Base-by-base conservation (phyloP, 2,113 vertebrate species). In the Carettochelys insculpta region DNA sequence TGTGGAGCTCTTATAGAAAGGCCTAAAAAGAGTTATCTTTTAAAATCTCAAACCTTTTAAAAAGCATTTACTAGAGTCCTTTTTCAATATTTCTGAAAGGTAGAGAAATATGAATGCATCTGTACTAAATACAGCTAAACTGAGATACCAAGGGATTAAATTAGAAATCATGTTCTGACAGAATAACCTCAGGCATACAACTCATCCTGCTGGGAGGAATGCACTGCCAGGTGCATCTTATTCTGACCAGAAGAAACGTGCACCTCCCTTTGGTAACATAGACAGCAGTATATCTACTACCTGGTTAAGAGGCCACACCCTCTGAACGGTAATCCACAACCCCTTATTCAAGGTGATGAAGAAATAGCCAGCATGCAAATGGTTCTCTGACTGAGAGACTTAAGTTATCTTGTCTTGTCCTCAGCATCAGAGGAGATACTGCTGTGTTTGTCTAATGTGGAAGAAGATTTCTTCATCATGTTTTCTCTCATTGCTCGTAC, bases 81-180 rank as follows among this genome's bases (percentile, higher is more conserved):
- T 47, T 79, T 54, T 82, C 14, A 20, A 2, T 83, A 61, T 76
- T 93, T 77, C 68, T 80, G 79, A 82, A 76, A 87, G 51, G 53
- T 22, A 79, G 90, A 61, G 47, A 91, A 90, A 89, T 68, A 79
- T 78, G 48, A 27, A 80, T 77, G 71, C n/a, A 48, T 2, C 0
- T 11, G 20, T 56, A 56, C 41, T 80, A 85, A 88, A 82, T 82
- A 85, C 77, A 58, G 80, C 87, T 82, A 87, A 95, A 82, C 80
- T 82, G 80, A 8, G 12, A 3, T 41, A 47, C 8, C 0, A 77
- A 3, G 12, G 47, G 5, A 48, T 71, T 51, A 79, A 86, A n/a
- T 45, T 65, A 8, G 80, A 85, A 88, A 73, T 0, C 45, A 73
- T 38, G 91, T 86, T 86, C 38, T 17, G 77, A 82, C 2, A 83